Base-by-base conservation (phyloP, 2,888 invertebrate species). In the Piscicola geometra region DNA sequence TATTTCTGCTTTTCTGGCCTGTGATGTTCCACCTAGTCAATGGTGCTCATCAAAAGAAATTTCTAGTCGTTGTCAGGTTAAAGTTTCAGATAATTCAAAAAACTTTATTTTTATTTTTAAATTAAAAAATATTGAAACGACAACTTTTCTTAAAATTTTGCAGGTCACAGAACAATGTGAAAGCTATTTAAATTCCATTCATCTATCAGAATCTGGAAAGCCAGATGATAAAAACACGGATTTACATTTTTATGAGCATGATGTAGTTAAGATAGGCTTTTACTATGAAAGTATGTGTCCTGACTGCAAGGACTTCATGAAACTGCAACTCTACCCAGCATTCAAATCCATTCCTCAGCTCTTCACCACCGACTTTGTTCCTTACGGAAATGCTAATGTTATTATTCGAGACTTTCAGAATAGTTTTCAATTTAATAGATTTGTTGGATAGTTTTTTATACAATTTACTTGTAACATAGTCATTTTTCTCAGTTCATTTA, bases 271-370 rank as follows among this genome's bases (percentile, higher is more conserved):
- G 35, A 77, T 85, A 35, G 81, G 82, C 0, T 79, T 85, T 72
- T 85, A 85, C 78, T 83, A 82, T 76, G 85, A 85, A 79, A 81
- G 82, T 0, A 76, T 85, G 68, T 85, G 85, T 78, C 84, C 84
- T 3, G 83, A 81, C 77, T 84, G 84, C 78, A 79, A 80, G 68
- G 28, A 78, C 0, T 84, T 85, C 79, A 80, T 84, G 69, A 67
- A 36, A 1, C 33, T 28, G 0, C 82, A 83, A 78, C 77, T 85
- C 35, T 81, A 78, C 72, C 80, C 80, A 1, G 79, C 82, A 2
- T 84, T 77, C 77, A 32, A 78, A 50, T 78, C 80, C 30, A 73
- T 85, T 1, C 35, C 68, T 3, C 72, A 78, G 35, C 83, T 85
- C 35, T 81, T 84, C 79, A 82, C 83, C 71, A 74, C 85, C 12